Evolutionary conservation across 2,113 vertebrate genomes (phyloP), one percentile per base, ranked within the genome.

Genomic region (Pedionomus torquatus): DNA sequence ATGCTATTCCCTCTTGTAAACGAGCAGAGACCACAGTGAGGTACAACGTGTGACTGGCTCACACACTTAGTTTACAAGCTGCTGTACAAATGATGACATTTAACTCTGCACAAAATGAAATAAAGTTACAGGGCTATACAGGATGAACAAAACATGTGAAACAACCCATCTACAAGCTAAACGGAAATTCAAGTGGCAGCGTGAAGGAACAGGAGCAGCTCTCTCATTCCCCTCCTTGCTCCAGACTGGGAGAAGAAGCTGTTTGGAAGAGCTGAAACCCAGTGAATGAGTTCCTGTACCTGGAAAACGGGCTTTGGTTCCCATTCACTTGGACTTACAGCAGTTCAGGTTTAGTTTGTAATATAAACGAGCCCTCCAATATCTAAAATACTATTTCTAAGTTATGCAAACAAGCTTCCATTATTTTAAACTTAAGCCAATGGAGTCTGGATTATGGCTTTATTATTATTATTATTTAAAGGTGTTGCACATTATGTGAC

Each of bases 401-500:
- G 37, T 43, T 52, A 35, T 10, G 33, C 37, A 9, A 63, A 35
- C 19, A 80, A 3, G 10, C 2, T 76, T 24, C 25, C 9, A 24
- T 49, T 61, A n/a, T 16, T 58, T 80, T 57, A n/a, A 52, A 20
- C 3, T 20, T 28, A 77, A 51, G 21, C 11, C 14, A 33, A 18
- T 18, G 11, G 31, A 52, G 10, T 9, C 21, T 35, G 18, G 20
- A 31, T 19, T 33, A 33, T 7, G 11, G 17, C 16, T 77, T 54
- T n/a, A 4, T 39, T 60, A 12, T 43, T 55, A 35, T 54, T 70
- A 55, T 10, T 23, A 35, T 63, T 49, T 26, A 24, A 55, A 64
- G 15, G 10, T 12, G 13, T 57, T 66, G 7, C 20, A 17, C 17
- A 21, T 4, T 2, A 5, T 1, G 0, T 9, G 20, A 52, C 11